Percentiles rank a stretch among this genome's conserved stretches.
Evolutionary conservation across 2,888 invertebrate genomes (phyloP).

Genomic region (Dicroscelio sp.): DNA sequence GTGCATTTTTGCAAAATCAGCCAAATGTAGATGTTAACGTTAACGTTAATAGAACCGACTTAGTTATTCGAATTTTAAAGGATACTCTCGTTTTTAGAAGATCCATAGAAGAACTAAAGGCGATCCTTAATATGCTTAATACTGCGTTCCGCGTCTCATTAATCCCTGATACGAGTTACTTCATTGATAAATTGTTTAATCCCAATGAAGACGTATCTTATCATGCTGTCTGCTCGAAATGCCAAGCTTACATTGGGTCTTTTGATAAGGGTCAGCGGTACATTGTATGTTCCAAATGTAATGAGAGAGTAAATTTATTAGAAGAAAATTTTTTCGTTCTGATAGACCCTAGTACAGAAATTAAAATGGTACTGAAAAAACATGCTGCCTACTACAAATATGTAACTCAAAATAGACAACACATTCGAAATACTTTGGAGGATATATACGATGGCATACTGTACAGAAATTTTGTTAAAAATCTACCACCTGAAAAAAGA

Average conservation of each 20-base stretch:
- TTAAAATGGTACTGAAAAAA: background rate
- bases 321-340: background rate
- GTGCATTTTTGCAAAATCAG: background rate
- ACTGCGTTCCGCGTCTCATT: background rate
- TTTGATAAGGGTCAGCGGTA: background rate
- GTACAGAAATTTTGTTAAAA: no score
- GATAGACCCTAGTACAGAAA: background rate
- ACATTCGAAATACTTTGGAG: background rate
- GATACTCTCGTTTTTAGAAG: background rate
- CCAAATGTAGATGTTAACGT: background rate
- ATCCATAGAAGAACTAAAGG: background rate
- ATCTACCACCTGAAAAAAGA: background rate
- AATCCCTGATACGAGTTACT: background rate
- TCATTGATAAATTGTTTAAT: constrained; percentile 11
- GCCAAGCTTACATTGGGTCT: background rate
- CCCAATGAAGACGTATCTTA: background rate
- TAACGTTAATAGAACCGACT: background rate
- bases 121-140: background rate
- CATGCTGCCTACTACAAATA: background rate
- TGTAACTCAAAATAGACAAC: background rate
- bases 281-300: background rate
- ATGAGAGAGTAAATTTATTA: background rate
- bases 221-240: background rate
- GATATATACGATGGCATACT: background rate
- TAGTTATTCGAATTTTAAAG: background rate